Base-by-base conservation (phyloP, 53 echinoderm and acorn worm species). In the Henricia sp. region DNA sequence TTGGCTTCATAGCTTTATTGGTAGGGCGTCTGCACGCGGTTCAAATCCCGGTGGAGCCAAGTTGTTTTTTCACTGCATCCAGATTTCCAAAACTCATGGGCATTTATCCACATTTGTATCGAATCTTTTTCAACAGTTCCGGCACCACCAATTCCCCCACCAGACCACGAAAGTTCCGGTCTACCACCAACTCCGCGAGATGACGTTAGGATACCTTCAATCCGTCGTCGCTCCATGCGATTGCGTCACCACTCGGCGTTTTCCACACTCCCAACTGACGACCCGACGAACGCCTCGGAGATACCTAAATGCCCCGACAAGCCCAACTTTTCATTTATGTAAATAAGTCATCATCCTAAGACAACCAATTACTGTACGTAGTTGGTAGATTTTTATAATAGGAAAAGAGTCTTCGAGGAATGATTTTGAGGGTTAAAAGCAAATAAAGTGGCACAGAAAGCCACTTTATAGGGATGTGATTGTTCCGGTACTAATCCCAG, bases 221-320 rank as follows among this genome's bases (percentile, higher is more conserved):
- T 46, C 44, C 28, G 67, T 0, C 62, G 62, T n/a, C 8, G 56
- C 24, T 70, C 70, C 4, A 28, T 27, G 11, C 44, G 70, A 9
- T 29, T 70, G 9, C 70, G 70, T 17, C 70, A 70, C 28, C 48
- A 44, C 29, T 70, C 70, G 26, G 70, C 70, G 14, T 43, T 25
- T 33, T 70, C 70, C 70, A 44, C 70, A 48, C 27, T 46, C 10
- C 29, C 62, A 33, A 34, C 62, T 23, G 17, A 30, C 67, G 40
- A 6, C 23, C 19, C 8, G n/a, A 6, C 67, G 4, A 37, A 67
- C 2, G 0, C 1, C n/a, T n/a, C n/a, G 13, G 23, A 37, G 8
- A 23, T 3, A 17, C 10, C 39, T 19, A 23, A 54, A 20, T 3
- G 21, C 40, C 3, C 19, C 20, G 37, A 67, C 40, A 67, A 39